Base-by-base conservation (phyloP, 53 echinoderm and acorn worm species). In the Actinopyga echinites region DNA sequence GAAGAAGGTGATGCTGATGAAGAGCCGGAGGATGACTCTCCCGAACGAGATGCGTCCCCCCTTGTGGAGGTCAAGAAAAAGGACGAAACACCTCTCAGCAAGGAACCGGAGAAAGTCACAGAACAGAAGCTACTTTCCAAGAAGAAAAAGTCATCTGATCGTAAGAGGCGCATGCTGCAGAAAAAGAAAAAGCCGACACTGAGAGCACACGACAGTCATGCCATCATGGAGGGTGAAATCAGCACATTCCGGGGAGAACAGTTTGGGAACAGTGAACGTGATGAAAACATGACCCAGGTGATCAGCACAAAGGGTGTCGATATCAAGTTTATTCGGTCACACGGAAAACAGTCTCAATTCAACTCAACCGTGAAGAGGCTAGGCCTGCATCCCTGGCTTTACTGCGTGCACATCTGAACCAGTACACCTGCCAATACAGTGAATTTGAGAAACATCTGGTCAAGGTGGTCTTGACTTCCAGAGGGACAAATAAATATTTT, bases 161-260 rank as follows among this genome's bases (percentile, higher is more conserved):
- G 93, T 38, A 86, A 93, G 53, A 74, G 95, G 25, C 75, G 93
- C 68, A 80, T 93, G 82, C 83, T 95, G 37, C 89, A 93, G 65
- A 87, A 90, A 58, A 86, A 91, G 68, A 93, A 93, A 64, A 94
- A 94, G 75, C 89, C 93, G 19, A 93, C 91, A 83, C 83, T 71
- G 87, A 28, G 94, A 22, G 65, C 91, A 12, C 92, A 94, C 44
- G 96, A 96, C 69, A 96, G 96, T 49, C 92, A 96, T 64, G 96
- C 96, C 24, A 96, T 96, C 80, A 80, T 94, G 67, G 96, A 96
- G 60, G 96, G 96, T 2, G 96, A 96, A 53, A 89, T 96, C 56
- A 96, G 96, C 83, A 96, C 94, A 28, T 96, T 94, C 83, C 85
- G 94, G 6, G 96, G 94, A 25, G 90, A 88, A 30, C 87, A 90